Percentiles rank a stretch among this genome's conserved stretches.
Conservation (phyloP, 2,888 invertebrate species). For the Hemistola chrysoprasaria region DNA sequence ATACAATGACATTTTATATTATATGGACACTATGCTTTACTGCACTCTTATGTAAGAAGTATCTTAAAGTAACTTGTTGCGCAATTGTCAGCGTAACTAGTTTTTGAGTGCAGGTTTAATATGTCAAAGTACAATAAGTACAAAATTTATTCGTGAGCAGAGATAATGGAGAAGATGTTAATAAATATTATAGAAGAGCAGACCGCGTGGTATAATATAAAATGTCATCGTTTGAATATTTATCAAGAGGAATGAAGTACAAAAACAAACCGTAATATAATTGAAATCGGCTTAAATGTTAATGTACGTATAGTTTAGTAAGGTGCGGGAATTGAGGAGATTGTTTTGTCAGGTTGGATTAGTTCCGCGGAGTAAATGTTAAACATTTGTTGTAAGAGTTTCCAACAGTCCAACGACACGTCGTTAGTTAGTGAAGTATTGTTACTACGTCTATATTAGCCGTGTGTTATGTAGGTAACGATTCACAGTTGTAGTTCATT, state of each 20-base stretch:
- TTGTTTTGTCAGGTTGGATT: slow-evolving; percentile 15
- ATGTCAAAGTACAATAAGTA: too few relatives aligned
- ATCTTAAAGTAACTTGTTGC: too few relatives aligned
- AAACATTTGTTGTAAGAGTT: slow-evolving; percentile 31
- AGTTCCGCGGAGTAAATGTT: slow-evolving; percentile 36
- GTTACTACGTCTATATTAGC: slow-evolving; percentile 59
- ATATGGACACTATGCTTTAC: too few relatives aligned
- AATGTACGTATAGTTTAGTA: slow-evolving; percentile 60
- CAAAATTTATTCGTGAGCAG: too few relatives aligned
- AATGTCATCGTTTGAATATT: too few relatives aligned
- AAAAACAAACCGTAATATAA: slow-evolving; percentile 59
- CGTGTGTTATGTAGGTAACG: slow-evolving; percentile 75
- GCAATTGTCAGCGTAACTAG: too few relatives aligned
- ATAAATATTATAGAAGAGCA: too few relatives aligned
- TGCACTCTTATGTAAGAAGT: too few relatives aligned
- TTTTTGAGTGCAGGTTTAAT: too few relatives aligned
- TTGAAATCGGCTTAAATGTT: slow-evolving; percentile 69
- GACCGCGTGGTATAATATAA: too few relatives aligned
- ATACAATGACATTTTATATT: too few relatives aligned
- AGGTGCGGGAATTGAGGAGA: slow-evolving; percentile 69
- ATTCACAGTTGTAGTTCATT: slow-evolving; percentile 64
- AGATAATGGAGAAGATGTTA: too few relatives aligned
- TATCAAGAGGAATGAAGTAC: slow-evolving; percentile 67
- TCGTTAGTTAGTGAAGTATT: slow-evolving; percentile 51
- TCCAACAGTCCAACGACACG: slow-evolving; percentile 57